Evolutionary conservation across 2,113 vertebrate species (phyloP).

Genomic region (Oryzias woworae): DNA sequence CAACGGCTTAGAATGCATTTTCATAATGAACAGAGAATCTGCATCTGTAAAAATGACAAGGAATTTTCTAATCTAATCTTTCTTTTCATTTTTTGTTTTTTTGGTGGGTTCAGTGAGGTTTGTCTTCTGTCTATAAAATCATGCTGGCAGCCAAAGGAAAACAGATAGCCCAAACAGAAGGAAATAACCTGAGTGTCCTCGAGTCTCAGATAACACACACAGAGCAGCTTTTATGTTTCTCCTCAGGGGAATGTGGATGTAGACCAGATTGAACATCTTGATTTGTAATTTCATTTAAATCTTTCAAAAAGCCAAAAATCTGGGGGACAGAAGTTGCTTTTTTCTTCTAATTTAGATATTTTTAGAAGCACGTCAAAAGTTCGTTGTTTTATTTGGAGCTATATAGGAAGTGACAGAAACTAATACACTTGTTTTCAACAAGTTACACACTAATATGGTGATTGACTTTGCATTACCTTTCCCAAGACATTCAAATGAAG

Average conservation of each 20-base stretch:
- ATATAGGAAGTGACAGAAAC: constrained; percentile 3
- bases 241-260: neutral
- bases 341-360: constrained; percentile 5
- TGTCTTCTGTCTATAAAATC: constrained; percentile 2
- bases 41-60: constrained; percentile 17
- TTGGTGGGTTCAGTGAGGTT: constrained; percentile 1
- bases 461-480: no score
- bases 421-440: constrained; percentile 13
- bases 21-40: constrained; percentile 9
- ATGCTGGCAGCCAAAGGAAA: constrained; percentile 2
- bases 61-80: constrained; percentile 13
- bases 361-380: constrained; percentile 4
- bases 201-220: constrained; percentile 12
- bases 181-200: neutral
- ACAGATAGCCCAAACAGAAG: neutral
- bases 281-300: constrained; percentile 22
- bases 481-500: no score
- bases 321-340: constrained; percentile 3
- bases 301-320: constrained; percentile 2
- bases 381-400: neutral
- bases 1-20: constrained; percentile 1
- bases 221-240: constrained; percentile 10
- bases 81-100: neutral
- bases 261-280: constrained; percentile 10
- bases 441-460: no score